Base-by-base conservation (phyloP, 2,888 invertebrate species). In the Dynastes tityus region DNA sequence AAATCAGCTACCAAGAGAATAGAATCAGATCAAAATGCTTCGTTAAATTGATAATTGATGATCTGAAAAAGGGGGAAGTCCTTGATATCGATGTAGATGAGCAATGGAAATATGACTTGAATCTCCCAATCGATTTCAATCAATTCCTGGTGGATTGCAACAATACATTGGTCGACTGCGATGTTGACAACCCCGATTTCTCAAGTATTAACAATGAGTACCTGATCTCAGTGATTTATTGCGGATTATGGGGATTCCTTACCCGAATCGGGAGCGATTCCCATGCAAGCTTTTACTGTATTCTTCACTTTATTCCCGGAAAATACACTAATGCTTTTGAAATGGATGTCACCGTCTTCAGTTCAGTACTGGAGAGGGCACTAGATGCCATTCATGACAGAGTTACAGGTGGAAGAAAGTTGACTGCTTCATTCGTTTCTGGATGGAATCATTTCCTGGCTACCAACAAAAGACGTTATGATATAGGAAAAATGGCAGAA, bases 1-100 rank as follows among this genome's bases (percentile, higher is more conserved):
- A 55, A n/a, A 2, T 55, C 6, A 55, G 6, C 16, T 55, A 55
- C 16, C 53, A 55, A 16, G 16, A 55, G 3, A 55, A n/a, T 55
- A 16, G n/a, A 16, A 55, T 16, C 5, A 55, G n/a, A 55, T 55
- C 53, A 16, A 55, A 55, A 5, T 16, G n/a, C 5, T 55, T 55
- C n/a, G 90, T 55, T 80, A 32, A 65, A 65, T n/a, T 40, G n/a
- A 40, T 65, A 65, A 40, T 37, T 2, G 16, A 37, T 6, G 65
- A 32, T n/a, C 16, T 65, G 11, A 29, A 13, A 40, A 65, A 65
- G 40, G 65, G 65, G 0, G n/a, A 40, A 1, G 8, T 16, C 11
- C 51, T 51, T 27, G 45, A 68, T 29, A 49, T 68, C 9, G 27
- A 68, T 51, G 11, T 22, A 8, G 49, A 68, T 11, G 68, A 68